These are phyloP conservation scores for Pollenia angustigena DNA, from an alignment of 2,888 invertebrate genomes.

Conservation along the genomic window DNA sequence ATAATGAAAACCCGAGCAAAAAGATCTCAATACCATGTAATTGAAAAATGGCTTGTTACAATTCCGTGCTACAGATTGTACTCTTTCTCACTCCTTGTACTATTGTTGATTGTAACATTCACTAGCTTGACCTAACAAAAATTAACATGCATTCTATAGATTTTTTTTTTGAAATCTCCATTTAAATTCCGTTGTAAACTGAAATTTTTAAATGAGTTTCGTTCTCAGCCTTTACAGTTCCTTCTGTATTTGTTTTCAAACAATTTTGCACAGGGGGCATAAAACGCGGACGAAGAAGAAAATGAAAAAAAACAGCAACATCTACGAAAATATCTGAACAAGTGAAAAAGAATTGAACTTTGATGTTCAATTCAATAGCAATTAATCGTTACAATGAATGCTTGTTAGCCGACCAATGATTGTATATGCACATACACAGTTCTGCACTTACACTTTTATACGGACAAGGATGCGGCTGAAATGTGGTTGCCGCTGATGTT, in stretches of 20 bases:
- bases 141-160: neutral
- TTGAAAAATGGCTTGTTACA: no score
- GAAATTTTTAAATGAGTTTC: slow-evolving; percentile 3
- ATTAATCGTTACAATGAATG: slow-evolving; percentile 57
- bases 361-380: slow-evolving; percentile 54
- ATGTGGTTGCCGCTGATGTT: slow-evolving; percentile 2
- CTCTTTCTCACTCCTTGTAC: neutral
- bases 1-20: no score
- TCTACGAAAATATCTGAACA: slow-evolving; percentile 15
- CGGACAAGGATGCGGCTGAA: slow-evolving; percentile 19
- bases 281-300: neutral
- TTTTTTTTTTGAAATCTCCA: slow-evolving; percentile 20
- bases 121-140: neutral
- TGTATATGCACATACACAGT: neutral
- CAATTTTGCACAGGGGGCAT: slow-evolving; percentile 4
- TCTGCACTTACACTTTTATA: neutral
- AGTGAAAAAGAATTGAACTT: slow-evolving; percentile 56
- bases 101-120: neutral
- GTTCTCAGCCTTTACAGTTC: neutral
- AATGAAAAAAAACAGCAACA: neutral
- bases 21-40: no score
- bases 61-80: no score
- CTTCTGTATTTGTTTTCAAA: neutral
- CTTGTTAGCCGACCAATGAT: neutral
- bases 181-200: neutral